Evolutionary conservation across 1,140 invertebrate genomes (phyloP).

Genomic region (Alviniconcha marisindica): DNA sequence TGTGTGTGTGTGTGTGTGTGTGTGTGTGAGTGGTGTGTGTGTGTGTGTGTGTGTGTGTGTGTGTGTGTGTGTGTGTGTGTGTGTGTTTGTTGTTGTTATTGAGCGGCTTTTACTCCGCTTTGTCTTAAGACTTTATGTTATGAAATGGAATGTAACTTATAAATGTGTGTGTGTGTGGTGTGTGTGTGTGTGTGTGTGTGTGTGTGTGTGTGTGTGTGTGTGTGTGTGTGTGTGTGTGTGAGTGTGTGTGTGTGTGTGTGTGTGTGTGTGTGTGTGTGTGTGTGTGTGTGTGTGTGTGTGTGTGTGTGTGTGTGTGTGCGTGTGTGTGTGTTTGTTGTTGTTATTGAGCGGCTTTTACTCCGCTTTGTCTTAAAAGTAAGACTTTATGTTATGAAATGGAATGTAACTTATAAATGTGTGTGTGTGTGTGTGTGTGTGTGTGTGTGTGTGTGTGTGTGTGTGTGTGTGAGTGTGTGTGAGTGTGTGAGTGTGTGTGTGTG

Average conservation of each 20-base stretch:
- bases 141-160: no score
- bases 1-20: neutral
- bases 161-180: no score
- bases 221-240: neutral
- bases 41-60: no score
- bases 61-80: neutral
- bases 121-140: no score
- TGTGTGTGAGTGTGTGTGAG: neutral
- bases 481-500: neutral
- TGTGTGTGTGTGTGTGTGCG: neutral
- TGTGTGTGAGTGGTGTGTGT: neutral
- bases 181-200: neutral
- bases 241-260: constrained; percentile 18
- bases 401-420: no score
- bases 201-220: neutral
- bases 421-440: constrained; percentile 23
- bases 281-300: neutral
- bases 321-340: neutral
- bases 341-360: no score
- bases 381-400: no score
- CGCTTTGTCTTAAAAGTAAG: no score
- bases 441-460: constrained; percentile 9
- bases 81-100: neutral
- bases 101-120: no score
- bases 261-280: constrained; percentile 8